These are phyloP conservation scores for Sternotherus odoratus DNA, from an alignment of 2,797 vertebrate genomes.

Conservation along the genomic window DNA sequence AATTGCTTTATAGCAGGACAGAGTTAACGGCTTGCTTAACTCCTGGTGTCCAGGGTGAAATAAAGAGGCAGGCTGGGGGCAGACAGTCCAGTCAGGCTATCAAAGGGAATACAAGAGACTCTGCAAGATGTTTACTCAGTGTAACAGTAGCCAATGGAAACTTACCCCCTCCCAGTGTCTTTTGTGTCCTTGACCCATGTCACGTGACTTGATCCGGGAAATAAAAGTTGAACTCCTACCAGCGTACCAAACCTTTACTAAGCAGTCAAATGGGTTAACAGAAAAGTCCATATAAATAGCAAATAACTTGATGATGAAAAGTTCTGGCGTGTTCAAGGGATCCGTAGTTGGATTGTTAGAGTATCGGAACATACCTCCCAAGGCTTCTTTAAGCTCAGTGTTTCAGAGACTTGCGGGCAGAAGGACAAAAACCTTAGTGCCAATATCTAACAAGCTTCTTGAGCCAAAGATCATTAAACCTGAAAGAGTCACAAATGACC, in stretches of 20 bases:
- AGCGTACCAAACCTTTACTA: not conserved
- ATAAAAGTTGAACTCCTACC: not conserved
- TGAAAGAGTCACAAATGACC: not conserved
- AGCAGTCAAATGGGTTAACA: not conserved
- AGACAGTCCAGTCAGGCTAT: not conserved
- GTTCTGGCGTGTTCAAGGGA: not conserved
- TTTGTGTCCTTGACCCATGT: not conserved
- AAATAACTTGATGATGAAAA: not conserved
- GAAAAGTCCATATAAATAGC: not conserved
- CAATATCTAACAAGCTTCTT: not conserved
- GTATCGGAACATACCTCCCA: not conserved
- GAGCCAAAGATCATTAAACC: not conserved
- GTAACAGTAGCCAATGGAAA: not conserved
- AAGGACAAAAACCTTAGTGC: not conserved
- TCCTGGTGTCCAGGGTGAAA: not conserved
- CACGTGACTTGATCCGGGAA: not conserved
- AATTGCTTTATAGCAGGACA: not conserved
- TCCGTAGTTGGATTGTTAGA: not conserved
- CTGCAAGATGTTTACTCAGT: not conserved
- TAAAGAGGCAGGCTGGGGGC: not conserved
- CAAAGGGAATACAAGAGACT: not conserved
- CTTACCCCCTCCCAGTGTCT: not conserved
- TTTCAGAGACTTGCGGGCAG: not conserved
- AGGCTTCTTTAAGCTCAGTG: not conserved
- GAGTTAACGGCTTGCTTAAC: not conserved